Evolutionary conservation across 2,113 vertebrate species (phyloP).

Genomic region (Gavialis gangeticus): DNA sequence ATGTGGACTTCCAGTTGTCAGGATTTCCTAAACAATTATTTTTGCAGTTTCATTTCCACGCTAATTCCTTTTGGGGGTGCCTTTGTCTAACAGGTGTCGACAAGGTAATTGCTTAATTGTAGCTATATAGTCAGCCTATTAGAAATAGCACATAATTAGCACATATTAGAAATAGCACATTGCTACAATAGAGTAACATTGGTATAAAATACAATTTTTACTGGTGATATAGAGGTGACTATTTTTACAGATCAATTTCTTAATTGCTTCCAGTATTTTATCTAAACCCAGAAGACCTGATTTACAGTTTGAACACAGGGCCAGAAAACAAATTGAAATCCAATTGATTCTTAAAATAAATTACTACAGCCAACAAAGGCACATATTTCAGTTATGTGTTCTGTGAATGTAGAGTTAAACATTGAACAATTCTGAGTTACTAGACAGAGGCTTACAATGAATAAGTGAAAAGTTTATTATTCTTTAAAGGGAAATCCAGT

Average conservation of each 20-base stretch:
- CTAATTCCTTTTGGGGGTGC: not conserved
- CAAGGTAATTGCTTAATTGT: constrained; percentile 18
- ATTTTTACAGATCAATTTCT: not conserved
- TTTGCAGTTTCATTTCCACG: constrained; percentile 3
- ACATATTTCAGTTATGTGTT: rapidly evolving
- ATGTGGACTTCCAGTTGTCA: not conserved
- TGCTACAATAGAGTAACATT: not conserved
- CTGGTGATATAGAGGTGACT: not conserved
- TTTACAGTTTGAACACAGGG: not conserved
- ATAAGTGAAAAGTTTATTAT: not conserved
- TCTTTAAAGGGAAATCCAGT: not conserved
- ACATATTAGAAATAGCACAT: not conserved
- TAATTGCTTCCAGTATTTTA: not conserved
- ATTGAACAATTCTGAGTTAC: not conserved
- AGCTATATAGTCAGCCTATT: not conserved
- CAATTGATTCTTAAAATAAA: not conserved
- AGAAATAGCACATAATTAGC: not conserved
- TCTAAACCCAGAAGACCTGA: not conserved
- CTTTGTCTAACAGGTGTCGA: not conserved
- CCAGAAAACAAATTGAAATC: not conserved
- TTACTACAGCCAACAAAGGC: not conserved
- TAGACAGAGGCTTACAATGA: not conserved
- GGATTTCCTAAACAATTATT: not conserved
- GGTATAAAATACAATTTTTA: constrained; percentile 19
- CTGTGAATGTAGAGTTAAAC: not conserved